Evolutionary conservation across 2,113 vertebrate species (phyloP), one percentile per base, ranked within the genome.

Genomic region (Megaceryle torquata): DNA sequence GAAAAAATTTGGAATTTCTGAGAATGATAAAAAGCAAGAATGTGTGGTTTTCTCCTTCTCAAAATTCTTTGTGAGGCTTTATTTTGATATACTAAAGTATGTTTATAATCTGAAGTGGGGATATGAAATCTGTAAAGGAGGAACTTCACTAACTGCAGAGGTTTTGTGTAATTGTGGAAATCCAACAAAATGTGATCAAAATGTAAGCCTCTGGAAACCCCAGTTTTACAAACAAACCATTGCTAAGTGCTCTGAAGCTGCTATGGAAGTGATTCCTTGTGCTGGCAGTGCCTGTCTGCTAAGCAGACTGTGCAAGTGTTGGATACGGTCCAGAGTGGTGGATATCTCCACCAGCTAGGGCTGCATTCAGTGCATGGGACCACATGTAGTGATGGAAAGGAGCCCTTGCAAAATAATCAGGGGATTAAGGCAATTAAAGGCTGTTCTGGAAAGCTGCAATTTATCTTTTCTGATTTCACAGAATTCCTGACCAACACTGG

Each of bases 291-390:
- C 18, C 79, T 44, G 31, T 24, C 33, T 4, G 6, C 31, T 24
- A 5, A 3, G 44, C 39, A 37, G 88, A 8, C 39, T 14, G 6
- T 19, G 41, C 13, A 4, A 6, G 11, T 9, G 24, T 37, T 39
- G 78, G 20, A 4, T 12, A 2, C 3, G 2, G 19, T 35, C 48
- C 9, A 1, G 1, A 1, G 19, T 5, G 29, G 15, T 1, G 9
- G 39, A 5, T n/a, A 41, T 61, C 10, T 68, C 53, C 59, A 29
- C 10, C n/a, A 41, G 53, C 48, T 14, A 4, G 5, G 24, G 68
- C 54, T 17, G 37, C 16, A 1, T 69, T 51, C 39, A 13, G 35
- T 3, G 35, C 22, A 4, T 29, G 33, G 41, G 77, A 7, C 37
- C 22, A 31, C 5, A 5, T 19, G 33, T 33, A 67, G 13, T 53